phyloP scores from a whole-genome alignment of 2,113 vertebrate species.

The Brachyhypopomus occidentalis region DNA sequence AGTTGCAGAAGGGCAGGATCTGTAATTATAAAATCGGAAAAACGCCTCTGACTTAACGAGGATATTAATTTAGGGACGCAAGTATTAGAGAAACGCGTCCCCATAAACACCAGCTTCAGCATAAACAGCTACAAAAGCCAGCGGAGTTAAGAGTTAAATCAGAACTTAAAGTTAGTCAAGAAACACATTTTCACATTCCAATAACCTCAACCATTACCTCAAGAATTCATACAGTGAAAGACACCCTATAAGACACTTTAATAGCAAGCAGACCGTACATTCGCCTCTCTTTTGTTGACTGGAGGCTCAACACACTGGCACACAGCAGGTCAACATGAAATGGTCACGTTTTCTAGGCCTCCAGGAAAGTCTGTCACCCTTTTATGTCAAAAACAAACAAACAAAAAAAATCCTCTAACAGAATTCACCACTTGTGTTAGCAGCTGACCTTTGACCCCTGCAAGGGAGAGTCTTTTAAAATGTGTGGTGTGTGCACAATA shows the following conservation, averaged over 20 bases:
- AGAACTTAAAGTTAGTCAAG: background rate
- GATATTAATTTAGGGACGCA: too few relatives aligned
- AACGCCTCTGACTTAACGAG: too few relatives aligned
- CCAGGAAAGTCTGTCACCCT: slow-evolving; percentile 51
- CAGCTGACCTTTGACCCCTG: slow-evolving; percentile 45
- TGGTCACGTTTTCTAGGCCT: slow-evolving; percentile 76
- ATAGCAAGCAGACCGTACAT: background rate
- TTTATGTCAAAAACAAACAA: slow-evolving; percentile 51
- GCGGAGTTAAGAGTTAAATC: background rate
- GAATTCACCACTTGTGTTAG: slow-evolving; percentile 47
- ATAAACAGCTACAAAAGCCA: background rate
- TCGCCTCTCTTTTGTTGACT: slow-evolving; percentile 66
- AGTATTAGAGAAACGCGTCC: too few relatives aligned
- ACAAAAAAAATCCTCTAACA: slow-evolving; percentile 44
- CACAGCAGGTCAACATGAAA: slow-evolving; percentile 75
- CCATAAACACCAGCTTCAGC: background rate
- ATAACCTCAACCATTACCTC: background rate
- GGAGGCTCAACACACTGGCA: slow-evolving; percentile 77
- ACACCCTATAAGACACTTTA: background rate
- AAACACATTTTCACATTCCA: background rate
- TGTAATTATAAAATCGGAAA: too few relatives aligned
- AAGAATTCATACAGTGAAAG: background rate
- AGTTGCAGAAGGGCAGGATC: too few relatives aligned
- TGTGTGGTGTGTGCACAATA: background rate
- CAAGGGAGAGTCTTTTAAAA: slow-evolving; percentile 19